Evolutionary conservation across 2,888 invertebrate genomes (phyloP).

Genomic region (Volucella zonaria): DNA sequence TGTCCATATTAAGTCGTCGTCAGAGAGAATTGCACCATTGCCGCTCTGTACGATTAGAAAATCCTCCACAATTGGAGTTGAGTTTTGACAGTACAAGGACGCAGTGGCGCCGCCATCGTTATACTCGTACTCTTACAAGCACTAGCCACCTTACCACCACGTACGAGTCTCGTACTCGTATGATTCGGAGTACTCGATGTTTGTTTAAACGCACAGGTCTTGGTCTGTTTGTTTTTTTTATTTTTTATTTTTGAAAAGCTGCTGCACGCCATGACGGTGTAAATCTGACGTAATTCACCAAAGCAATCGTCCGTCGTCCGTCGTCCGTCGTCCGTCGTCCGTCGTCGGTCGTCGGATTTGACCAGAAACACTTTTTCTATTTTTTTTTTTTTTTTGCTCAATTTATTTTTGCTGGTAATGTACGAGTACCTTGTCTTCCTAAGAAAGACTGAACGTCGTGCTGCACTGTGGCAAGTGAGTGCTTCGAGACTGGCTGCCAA

Average conservation of each 20-base stretch:
- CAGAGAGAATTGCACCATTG: conserved; percentile 68
- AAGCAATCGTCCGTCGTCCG: conserved; percentile 48
- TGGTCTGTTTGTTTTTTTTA: conserved; percentile 2
- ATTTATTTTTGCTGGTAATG: not conserved
- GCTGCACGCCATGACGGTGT: conserved; percentile 41
- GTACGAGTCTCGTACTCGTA: no score
- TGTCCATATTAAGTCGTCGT: conserved; percentile 71
- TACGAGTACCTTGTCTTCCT: not conserved
- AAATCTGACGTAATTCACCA: conserved; percentile 64
- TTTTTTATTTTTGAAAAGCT: conserved; percentile 1
- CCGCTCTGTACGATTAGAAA: conserved; percentile 62
- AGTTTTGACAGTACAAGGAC: conserved; percentile 73
- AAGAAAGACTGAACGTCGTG: conserved; percentile 40
- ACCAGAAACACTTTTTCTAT: conserved; percentile 37
- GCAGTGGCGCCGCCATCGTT: conserved; percentile 65
- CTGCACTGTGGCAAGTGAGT: conserved; percentile 43
- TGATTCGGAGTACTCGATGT: no score
- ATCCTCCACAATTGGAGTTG: conserved; percentile 73
- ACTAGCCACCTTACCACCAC: conserved; percentile 2
- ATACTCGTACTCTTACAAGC: conserved; percentile 25
- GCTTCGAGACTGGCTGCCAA: conserved; percentile 25
- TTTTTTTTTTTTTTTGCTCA: conserved; percentile 17
- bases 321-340: no score
- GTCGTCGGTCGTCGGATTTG: conserved; percentile 50
- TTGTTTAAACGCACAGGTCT: conserved; percentile 39